Base-by-base conservation (phyloP, 1,140 invertebrate genomes). In the Drosophila funebris region DNA sequence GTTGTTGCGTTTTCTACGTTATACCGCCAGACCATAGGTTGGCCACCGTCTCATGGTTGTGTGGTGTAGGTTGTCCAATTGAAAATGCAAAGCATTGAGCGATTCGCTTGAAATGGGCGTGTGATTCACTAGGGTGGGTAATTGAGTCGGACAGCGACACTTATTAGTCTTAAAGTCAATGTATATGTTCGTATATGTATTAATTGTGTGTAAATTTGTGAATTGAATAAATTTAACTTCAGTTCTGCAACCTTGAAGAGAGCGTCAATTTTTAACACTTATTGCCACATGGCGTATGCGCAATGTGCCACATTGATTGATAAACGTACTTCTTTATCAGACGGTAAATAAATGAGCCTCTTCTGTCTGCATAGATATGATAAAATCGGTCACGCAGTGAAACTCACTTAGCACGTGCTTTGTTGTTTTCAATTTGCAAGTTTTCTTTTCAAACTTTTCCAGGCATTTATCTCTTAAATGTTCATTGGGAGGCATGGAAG, bases 81-180 rank as follows among this genome's bases (percentile, higher is more conserved):
- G 56, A 69, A 60, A 87, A 85, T 85, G 82, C 82, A 73, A 66
- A 85, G 82, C 82, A 85, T 85, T 54, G 29, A 41, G 18, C 41
- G 63, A 44, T 56, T 43, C 56, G 73, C 61, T 58, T 44, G 41
- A 46, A 44, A 36, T 62, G 66, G 56, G 44, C 22, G 62, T 60
- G 57, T 69, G 78, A 50, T 57, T 66, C 46, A 61, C 39, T 48
- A n/a, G 80, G 81, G 76, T 24, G 80, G 81, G 76, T 44, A 68
- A 50, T 52, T 68, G 73, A 69, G 81, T 84, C 81, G 81, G 82
- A 67, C 67, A 84, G 81, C 82, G 82, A 64, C 82, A 82, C 74
- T 72, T 69, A 44, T 67, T 60, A 68, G 54, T 22, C 56, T 46
- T 68, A 56, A 66, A 52, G 31, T 64, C 18, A 31, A 54, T 63